A percentile compares a stretch with the other conserved stretches of the same genome.
These are phyloP conservation scores for Pollenia amentaria DNA, from an alignment of 2,888 invertebrate species.

Conservation along the genomic window DNA sequence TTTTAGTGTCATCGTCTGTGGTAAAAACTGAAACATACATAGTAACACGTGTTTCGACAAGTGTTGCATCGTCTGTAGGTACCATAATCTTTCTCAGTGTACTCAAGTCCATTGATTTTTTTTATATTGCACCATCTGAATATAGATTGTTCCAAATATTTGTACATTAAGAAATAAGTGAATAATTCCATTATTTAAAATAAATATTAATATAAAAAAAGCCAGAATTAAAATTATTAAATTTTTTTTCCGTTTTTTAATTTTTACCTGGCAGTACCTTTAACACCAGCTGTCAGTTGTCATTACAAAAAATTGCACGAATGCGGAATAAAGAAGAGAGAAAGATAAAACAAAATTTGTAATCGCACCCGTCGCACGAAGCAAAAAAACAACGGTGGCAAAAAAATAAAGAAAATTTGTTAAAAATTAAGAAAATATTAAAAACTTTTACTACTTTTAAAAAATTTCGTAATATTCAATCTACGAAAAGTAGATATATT, in stretches of 20 bases:
- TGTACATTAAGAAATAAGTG: too few species aligned
- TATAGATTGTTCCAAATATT: too few species aligned
- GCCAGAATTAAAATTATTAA: too few species aligned
- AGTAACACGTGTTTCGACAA: too few species aligned
- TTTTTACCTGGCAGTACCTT: slow-evolving; percentile 23
- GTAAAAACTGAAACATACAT: too few species aligned
- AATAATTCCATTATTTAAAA: too few species aligned
- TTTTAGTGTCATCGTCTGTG: too few species aligned
- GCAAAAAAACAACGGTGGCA: slow-evolving; percentile 40
- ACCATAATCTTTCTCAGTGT: too few species aligned
- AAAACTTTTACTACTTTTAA: background rate
- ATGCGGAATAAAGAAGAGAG: slow-evolving; percentile 64
- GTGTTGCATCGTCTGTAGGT: too few species aligned
- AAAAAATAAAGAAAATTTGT: slow-evolving; percentile 34
- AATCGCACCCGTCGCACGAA: slow-evolving; percentile 58
- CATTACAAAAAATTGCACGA: slow-evolving; percentile 50
- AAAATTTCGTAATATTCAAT: background rate
- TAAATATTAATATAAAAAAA: too few species aligned
- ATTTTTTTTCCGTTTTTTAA: background rate
- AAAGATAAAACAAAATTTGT: slow-evolving; percentile 57
- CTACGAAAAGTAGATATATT: background rate
- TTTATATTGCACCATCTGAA: too few species aligned
- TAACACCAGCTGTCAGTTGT: slow-evolving; percentile 40
- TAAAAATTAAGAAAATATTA: slow-evolving; percentile 22
- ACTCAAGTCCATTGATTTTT: too few species aligned